A percentile compares a stretch with the other conserved stretches of the same genome.
These are phyloP conservation scores for Caenorhabditis macrosperma DNA, from an alignment of 2,888 invertebrate genomes.

Conservation along the genomic window DNA sequence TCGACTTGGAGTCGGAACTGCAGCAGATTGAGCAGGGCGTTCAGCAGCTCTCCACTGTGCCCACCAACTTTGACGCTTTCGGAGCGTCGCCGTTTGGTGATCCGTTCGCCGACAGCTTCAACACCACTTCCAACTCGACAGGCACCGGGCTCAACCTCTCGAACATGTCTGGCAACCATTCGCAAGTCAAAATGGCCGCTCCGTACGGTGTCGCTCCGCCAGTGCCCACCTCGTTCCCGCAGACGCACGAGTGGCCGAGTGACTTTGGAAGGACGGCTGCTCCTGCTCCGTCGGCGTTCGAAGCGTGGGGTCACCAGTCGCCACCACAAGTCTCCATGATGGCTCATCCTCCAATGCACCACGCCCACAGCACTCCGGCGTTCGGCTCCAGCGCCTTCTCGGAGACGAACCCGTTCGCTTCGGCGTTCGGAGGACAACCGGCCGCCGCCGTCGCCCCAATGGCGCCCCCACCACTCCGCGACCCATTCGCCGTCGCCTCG, in stretches of 20 bases:
- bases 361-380: constrained; percentile 58
- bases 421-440: constrained; percentile 32
- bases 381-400: constrained; percentile 55
- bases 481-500: constrained; percentile 36
- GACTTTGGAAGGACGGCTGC: not conserved
- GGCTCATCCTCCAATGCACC: constrained; percentile 33
- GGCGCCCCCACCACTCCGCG: constrained; percentile 19
- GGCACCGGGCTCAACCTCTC: constrained; percentile 11
- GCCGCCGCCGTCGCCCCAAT: constrained; percentile 3
- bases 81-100: constrained; percentile 67
- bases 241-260: constrained; percentile 19
- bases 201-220: not conserved
- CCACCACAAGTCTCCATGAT: constrained; percentile 1
- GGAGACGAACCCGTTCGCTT: constrained; percentile 73
- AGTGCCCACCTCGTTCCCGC: not conserved
- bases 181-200: not conserved
- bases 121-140: constrained; percentile 44
- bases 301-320: constrained; percentile 17
- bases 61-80: constrained; percentile 63
- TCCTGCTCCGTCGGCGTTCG: constrained; percentile 26
- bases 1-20: constrained; percentile 79
- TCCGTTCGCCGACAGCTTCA: constrained; percentile 68
- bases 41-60: constrained; percentile 75
- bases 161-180: constrained; percentile 6
- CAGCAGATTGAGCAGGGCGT: constrained; percentile 77